phyloP scores from a whole-genome alignment of 2,797 vertebrate species.

The Enteromius unitaeniatus region DNA sequence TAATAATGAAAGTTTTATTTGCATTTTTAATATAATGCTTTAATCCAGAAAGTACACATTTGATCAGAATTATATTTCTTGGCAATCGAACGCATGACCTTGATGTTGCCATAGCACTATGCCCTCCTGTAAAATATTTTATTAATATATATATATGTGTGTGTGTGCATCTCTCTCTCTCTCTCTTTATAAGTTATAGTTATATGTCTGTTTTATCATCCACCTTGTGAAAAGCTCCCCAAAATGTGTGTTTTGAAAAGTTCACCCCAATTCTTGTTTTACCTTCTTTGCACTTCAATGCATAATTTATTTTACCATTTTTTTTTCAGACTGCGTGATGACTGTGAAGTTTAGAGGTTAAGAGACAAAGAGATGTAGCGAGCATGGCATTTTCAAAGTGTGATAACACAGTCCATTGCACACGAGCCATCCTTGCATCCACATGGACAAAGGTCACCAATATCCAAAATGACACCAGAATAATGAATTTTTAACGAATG shows the following conservation, averaged over 20 bases:
- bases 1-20: neutral
- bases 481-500: constrained; percentile 77
- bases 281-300: neutral
- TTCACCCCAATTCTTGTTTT: neutral
- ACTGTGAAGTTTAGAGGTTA: constrained; percentile 54
- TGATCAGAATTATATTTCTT: too few species aligned
- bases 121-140: too few species aligned
- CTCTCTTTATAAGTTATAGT: too few species aligned
- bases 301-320: neutral
- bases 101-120: too few species aligned
- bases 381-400: constrained; percentile 79
- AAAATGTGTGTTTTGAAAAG: neutral
- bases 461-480: constrained; percentile 74
- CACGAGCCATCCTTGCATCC: constrained; percentile 66
- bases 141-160: too few species aligned
- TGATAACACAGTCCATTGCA: constrained; percentile 72
- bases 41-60: neutral
- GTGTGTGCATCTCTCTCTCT: too few species aligned
- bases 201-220: neutral
- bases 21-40: neutral
- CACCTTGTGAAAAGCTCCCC: neutral
- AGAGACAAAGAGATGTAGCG: constrained; percentile 57
- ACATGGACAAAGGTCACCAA: constrained; percentile 75
- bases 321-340: neutral
- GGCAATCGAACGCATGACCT: too few species aligned